phyloP scores from a whole-genome alignment of 1,140 invertebrate genomes.

The Tetranychus cinnabarinus region DNA sequence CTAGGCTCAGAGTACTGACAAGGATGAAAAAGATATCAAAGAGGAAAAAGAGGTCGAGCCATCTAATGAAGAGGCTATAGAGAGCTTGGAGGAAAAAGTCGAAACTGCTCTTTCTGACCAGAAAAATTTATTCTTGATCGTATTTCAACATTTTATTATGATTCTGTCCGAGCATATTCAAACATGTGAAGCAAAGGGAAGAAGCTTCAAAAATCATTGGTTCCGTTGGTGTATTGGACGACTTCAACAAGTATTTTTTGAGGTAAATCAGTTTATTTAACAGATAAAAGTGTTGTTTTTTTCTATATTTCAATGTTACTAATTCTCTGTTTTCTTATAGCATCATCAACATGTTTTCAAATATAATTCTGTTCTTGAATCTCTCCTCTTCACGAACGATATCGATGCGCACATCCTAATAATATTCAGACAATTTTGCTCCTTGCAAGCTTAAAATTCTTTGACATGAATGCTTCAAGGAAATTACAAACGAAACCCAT shows the following conservation, averaged over 20 bases:
- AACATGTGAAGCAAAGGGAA: conserved; percentile 68
- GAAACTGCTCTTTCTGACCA: conserved; percentile 85
- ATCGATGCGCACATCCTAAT: conserved; percentile 85
- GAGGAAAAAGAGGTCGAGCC: conserved; percentile 27
- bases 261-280: conserved; percentile 34
- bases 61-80: conserved; percentile 38
- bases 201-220: conserved; percentile 84
- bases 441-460: conserved; percentile 32
- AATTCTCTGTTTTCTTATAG: conserved; percentile 24
- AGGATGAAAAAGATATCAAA: conserved; percentile 26
- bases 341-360: conserved; percentile 95
- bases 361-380: conserved; percentile 80
- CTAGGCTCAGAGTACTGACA: conserved; percentile 4
- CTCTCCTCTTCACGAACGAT: conserved; percentile 80
- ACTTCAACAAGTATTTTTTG: conserved; percentile 78
- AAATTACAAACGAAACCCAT: no score
- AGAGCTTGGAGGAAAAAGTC: conserved; percentile 81
- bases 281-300: background rate
- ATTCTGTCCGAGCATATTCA: conserved; percentile 87
- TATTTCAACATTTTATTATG: conserved; percentile 89
- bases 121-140: conserved; percentile 87
- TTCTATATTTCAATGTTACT: background rate
- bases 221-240: conserved; percentile 86
- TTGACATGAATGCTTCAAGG: no score
- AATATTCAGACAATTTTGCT: conserved; percentile 89